Base-by-base conservation (phyloP, 2,888 invertebrate genomes). In the Lampropteryx suffumata region DNA sequence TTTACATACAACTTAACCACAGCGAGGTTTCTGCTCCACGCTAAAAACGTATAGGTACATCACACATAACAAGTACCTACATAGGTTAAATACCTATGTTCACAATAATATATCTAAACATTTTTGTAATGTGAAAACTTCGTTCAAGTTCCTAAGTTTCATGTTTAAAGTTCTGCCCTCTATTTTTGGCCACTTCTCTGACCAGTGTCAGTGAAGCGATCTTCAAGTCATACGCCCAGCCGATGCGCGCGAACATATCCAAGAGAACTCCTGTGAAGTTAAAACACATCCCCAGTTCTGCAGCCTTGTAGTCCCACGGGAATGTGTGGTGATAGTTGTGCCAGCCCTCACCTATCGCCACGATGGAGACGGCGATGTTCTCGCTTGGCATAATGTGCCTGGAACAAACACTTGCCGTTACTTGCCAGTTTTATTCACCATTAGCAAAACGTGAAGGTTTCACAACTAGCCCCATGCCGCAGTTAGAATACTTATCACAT, bases 281-380 rank as follows among this genome's bases (percentile, higher is more conserved):
- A n/a, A 93, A 73, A 57, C 92, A 75, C 55, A 92, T 91, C 34
- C 96, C 96, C n/a, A 96, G 87, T 78, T 98, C 98, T 4, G 96
- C 94, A 17, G 97, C 95, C 71, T 96, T 95, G 91, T 98, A 98
- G 80, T 98, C 98, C 94, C 96, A 96, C 0, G 97, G 97, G 82
- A 98, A 98, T 0, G 95, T 94, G 82, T 98, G 98, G 77, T 98
- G 98, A 81, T 96, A 98, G 84, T 98, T 98, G 87, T 98, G 98
- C 95, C 96, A 98, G 3, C 98, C 98, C 79, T 97, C 97, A 0
- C 97, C 97, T 82, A 95, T 90, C 0, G 96, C 93, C 13, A 94
- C 69, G 0, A 95, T 67, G 0, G 96, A 93, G 0, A 97, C 97
- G 0, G 91, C 83, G 59, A 92, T 90, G 75, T 96, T 97, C 82